Evolutionary conservation across 1,140 invertebrate species (phyloP).

Genomic region (Scaptomyza hsui): DNA sequence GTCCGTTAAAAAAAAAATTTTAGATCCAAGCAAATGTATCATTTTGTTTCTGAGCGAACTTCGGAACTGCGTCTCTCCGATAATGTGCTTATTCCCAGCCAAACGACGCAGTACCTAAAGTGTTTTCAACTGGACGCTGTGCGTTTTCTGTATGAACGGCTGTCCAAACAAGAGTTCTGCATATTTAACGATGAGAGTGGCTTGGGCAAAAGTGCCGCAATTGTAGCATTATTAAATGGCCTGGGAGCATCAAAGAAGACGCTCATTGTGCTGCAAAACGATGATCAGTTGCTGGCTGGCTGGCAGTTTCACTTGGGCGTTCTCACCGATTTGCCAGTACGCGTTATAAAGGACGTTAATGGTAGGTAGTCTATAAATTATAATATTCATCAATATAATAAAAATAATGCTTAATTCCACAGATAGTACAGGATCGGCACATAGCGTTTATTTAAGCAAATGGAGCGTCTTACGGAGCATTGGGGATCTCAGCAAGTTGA

Average conservation of each 20-base stretch:
- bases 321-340: conserved; percentile 62
- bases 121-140: conserved; percentile 72
- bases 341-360: conserved; percentile 56
- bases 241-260: conserved; percentile 57
- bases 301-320: conserved; percentile 76
- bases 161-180: conserved; percentile 65
- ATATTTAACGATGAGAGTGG: conserved; percentile 80
- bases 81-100: conserved; percentile 59
- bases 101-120: conserved; percentile 73
- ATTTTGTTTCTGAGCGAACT: conserved; percentile 71
- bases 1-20: conserved; percentile 33
- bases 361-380: conserved; percentile 42
- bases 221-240: conserved; percentile 59
- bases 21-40: conserved; percentile 66
- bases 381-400: neutral
- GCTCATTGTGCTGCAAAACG: conserved; percentile 72
- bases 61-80: conserved; percentile 64
- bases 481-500: conserved; percentile 70
- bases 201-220: conserved; percentile 61
- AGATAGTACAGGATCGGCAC: conserved; percentile 65
- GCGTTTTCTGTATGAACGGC: conserved; percentile 65
- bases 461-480: conserved; percentile 70
- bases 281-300: conserved; percentile 64
- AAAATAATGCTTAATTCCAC: neutral
- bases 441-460: conserved; percentile 74